Percentiles rank a stretch among this genome's conserved stretches.
These are phyloP conservation scores for Sebastes itinus DNA, from an alignment of 2,797 vertebrate species.

Conservation along the genomic window DNA sequence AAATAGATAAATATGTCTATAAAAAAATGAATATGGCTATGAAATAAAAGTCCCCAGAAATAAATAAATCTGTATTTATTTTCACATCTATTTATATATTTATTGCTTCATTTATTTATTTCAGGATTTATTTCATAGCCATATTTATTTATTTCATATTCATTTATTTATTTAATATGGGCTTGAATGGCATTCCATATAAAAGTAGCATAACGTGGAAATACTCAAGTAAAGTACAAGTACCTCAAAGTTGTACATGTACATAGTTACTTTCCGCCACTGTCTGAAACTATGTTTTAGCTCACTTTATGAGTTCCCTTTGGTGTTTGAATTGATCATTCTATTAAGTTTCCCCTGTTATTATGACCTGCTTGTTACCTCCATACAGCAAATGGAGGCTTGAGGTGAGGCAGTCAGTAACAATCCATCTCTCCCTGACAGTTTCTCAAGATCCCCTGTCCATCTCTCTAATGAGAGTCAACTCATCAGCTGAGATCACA, in stretches of 20 bases:
- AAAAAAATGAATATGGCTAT: neutral
- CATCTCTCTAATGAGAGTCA: slow-evolving; percentile 28
- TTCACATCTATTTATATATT: neutral
- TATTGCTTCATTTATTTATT: neutral
- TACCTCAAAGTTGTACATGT: neutral
- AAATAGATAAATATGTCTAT: neutral
- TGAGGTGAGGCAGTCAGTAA: neutral
- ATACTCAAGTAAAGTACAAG: neutral
- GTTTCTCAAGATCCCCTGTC: slow-evolving; percentile 45
- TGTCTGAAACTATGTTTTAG: neutral
- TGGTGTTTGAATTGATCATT: neutral
- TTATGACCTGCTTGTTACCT: neutral
- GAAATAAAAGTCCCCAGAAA: neutral
- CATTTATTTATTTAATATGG: neutral
- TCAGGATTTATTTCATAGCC: no score
- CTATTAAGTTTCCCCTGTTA: neutral
- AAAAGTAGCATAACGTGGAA: neutral
- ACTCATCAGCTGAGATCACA: slow-evolving; percentile 60
- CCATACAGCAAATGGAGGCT: neutral
- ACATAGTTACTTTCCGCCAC: neutral
- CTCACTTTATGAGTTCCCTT: neutral
- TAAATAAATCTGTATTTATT: neutral
- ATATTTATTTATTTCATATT: neutral
- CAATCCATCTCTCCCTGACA: slow-evolving; percentile 14
- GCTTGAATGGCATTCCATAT: neutral